Conservation (phyloP, 2,113 vertebrate genomes). For the Ranitomeya variabilis region DNA sequence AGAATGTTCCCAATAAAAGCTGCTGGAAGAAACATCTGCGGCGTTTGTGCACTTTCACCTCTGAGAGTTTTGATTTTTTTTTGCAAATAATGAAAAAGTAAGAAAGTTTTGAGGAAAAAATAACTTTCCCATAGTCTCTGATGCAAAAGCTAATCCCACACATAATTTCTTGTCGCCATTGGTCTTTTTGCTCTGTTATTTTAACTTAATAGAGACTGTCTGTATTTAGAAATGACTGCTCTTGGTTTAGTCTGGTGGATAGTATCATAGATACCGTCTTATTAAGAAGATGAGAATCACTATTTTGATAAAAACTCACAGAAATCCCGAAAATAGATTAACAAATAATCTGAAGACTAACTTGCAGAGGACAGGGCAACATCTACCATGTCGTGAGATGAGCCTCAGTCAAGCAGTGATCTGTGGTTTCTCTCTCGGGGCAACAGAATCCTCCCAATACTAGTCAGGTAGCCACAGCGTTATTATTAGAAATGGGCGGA, state of each 20-base stretch:
- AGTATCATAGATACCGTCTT: background rate
- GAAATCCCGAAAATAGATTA: too few relatives aligned
- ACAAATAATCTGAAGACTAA: too few relatives aligned
- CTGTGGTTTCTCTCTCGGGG: too few relatives aligned
- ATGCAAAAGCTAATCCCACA: conserved; percentile 4
- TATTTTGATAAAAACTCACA: background rate
- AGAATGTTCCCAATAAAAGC: conserved; percentile 49
- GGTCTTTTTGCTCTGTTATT: background rate
- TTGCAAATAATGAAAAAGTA: background rate
- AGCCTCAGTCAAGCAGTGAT: too few relatives aligned
- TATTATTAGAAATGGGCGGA: too few relatives aligned
- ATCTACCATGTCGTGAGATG: too few relatives aligned
- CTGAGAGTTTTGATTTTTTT: background rate
- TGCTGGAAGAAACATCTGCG: conserved; percentile 22
- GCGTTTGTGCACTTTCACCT: background rate
- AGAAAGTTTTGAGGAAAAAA: background rate
- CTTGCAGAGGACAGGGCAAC: too few relatives aligned
- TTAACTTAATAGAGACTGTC: background rate
- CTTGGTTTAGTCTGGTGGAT: background rate
- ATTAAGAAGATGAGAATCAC: background rate
- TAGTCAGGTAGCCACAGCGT: too few relatives aligned
- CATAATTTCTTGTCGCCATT: conserved; percentile 14
- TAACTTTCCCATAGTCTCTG: background rate
- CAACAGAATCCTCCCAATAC: too few relatives aligned
- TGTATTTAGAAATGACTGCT: background rate